These are phyloP conservation scores for Pipistrellus kuhlii DNA, from an alignment of 2,797 vertebrate genomes.

Conservation along the genomic window DNA sequence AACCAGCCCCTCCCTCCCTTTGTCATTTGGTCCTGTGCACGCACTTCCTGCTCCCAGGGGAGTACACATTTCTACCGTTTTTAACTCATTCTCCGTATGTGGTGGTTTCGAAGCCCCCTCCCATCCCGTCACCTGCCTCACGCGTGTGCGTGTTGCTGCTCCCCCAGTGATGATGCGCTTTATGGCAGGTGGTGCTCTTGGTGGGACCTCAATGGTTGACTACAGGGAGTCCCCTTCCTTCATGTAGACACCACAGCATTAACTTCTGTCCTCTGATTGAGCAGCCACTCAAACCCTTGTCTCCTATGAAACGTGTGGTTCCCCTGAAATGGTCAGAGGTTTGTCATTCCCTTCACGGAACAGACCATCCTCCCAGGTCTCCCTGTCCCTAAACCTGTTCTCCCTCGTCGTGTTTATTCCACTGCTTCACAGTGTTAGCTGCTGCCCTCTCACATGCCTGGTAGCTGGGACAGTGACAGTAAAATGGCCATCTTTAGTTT, in stretches of 20 bases:
- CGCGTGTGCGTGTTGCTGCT: background rate
- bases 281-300: background rate
- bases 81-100: background rate
- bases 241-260: background rate
- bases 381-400: background rate
- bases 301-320: background rate
- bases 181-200: background rate
- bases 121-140: background rate
- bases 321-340: background rate
- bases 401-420: background rate
- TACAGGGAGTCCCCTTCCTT: background rate
- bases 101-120: background rate
- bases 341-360: background rate
- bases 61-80: fast-evolving
- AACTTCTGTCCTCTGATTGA: background rate
- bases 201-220: background rate
- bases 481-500: background rate
- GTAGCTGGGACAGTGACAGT: background rate
- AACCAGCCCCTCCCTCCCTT: background rate
- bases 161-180: background rate
- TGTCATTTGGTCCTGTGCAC: background rate
- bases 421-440: background rate
- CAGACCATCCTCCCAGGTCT: background rate
- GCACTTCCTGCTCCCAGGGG: background rate
- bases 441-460: background rate